These are phyloP conservation scores for Bufotes viridis DNA, from an alignment of 2,797 vertebrate genomes.

Conservation along the genomic window DNA sequence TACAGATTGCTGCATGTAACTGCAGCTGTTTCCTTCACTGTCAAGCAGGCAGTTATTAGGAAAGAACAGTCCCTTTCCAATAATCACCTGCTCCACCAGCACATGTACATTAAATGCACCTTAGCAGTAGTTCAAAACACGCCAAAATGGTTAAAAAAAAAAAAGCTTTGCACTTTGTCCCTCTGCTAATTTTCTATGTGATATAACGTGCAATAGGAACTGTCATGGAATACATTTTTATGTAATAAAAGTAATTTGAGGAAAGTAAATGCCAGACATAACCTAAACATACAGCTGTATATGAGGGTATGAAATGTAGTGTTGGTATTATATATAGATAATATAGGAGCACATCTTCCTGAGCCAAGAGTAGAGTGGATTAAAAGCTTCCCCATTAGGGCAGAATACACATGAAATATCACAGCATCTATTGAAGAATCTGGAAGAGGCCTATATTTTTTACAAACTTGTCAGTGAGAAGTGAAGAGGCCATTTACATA, in stretches of 20 bases:
- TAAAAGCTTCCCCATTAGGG: background rate
- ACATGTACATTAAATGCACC: no score
- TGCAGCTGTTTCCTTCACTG: no score
- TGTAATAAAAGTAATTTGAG: background rate
- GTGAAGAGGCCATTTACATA: no score
- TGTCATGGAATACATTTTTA: background rate
- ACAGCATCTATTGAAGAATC: background rate
- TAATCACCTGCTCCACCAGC: no score
- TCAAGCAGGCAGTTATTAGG: no score
- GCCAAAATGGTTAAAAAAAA: background rate
- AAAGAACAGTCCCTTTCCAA: no score
- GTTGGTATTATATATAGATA: background rate
- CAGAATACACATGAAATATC: background rate
- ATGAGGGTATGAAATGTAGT: background rate
- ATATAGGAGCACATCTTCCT: background rate
- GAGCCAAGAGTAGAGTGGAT: background rate
- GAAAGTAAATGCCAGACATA: background rate
- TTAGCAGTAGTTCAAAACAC: background rate
- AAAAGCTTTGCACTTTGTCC: background rate
- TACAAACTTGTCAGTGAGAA: background rate
- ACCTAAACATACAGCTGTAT: background rate
- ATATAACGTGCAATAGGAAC: background rate
- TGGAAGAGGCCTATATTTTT: background rate
- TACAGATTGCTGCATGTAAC: no score
- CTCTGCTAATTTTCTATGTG: background rate